phyloP scores from a whole-genome alignment of 2,797 vertebrate species.

The Danio aesculapii region DNA sequence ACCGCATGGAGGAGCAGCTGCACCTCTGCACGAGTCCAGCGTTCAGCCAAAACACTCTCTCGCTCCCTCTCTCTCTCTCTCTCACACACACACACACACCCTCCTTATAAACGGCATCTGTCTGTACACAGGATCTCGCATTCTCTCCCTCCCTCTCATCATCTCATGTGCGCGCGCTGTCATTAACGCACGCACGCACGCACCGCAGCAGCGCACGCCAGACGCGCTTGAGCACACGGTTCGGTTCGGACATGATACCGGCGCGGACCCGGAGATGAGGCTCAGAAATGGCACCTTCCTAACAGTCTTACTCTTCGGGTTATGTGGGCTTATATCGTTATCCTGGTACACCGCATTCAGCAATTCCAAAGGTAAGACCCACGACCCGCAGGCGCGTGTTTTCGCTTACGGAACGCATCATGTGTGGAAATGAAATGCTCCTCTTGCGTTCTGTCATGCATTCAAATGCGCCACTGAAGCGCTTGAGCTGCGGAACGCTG shows the following conservation, averaged over 20 bases:
- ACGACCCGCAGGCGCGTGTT: not conserved
- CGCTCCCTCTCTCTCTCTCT: not conserved
- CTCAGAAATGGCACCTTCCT: constrained; percentile 96
- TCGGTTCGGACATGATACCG: constrained; percentile 89
- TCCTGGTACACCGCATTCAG: constrained; percentile 98
- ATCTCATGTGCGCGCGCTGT: constrained; percentile 35
- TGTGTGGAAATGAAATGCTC: not conserved
- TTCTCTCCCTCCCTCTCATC: constrained; percentile 10
- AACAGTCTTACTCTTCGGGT: constrained; percentile 92
- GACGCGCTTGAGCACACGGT: constrained; percentile 59
- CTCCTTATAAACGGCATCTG: constrained; percentile 35
- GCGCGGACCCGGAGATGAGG: constrained; percentile 91
- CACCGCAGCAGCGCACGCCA: constrained; percentile 25
- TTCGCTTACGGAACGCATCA: not conserved
- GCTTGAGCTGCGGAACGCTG: not conserved
- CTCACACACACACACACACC: constrained; percentile 34
- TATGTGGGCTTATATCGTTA: constrained; percentile 93
- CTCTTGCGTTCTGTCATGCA: constrained; percentile 17
- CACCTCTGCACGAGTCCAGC: constrained; percentile 18
- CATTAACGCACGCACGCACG: constrained; percentile 44
- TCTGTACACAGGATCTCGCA: constrained; percentile 21
- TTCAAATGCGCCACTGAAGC: constrained; percentile 16
- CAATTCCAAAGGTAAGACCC: constrained; percentile 91
- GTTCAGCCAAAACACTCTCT: constrained; percentile 12
- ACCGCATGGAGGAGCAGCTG: constrained; percentile 57